Conservation (phyloP, 1,140 invertebrate species). For the Atta cephalotes region DNA sequence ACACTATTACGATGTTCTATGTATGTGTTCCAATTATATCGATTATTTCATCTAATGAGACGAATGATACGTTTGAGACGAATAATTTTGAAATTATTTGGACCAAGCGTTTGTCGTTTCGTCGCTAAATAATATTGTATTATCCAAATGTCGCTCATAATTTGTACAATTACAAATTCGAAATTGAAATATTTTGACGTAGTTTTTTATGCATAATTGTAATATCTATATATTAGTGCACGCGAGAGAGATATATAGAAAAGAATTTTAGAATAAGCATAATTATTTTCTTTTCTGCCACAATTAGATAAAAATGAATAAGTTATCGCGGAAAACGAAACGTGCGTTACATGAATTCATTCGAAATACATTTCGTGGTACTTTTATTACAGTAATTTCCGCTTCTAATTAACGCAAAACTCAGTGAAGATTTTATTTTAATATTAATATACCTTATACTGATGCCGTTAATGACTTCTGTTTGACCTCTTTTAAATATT, state of each 20-base stretch:
- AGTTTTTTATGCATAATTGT: background rate
- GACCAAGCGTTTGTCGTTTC: background rate
- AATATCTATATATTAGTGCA: no score
- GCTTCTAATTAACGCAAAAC: slow-evolving; percentile 32
- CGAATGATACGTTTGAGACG: background rate
- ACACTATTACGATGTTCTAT: background rate
- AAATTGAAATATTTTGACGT: background rate
- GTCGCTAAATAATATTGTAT: background rate
- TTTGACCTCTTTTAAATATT: slow-evolving; percentile 5
- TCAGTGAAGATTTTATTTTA: slow-evolving; percentile 23
- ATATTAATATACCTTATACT: slow-evolving; percentile 6
- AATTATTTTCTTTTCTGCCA: background rate
- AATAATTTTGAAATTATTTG: background rate
- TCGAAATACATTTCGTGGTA: background rate
- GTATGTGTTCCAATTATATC: slow-evolving; percentile 19
- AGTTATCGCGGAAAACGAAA: background rate
- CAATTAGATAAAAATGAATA: background rate
- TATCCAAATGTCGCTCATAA: background rate
- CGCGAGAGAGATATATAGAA: background rate
- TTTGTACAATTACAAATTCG: background rate
- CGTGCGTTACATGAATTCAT: background rate
- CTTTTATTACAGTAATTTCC: slow-evolving; percentile 5
- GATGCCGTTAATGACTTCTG: slow-evolving; percentile 41
- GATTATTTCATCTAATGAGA: background rate
- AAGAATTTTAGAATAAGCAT: background rate